Evolutionary conservation across 2,797 vertebrate species (phyloP), one percentile per base, ranked within the genome.

Genomic region (Thunnus albacares): DNA sequence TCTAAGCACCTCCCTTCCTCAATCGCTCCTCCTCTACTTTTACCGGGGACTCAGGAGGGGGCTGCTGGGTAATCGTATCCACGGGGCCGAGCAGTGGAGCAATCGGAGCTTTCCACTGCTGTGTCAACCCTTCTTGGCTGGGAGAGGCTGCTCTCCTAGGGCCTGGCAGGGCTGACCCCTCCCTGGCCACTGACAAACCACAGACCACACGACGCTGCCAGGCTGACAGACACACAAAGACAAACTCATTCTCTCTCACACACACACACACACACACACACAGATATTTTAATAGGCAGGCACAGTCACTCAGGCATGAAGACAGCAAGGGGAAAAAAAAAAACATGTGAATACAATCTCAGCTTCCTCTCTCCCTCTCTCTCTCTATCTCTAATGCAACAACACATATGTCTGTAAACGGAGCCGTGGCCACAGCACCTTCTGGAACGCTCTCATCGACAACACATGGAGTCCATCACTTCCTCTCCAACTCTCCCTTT

Each of bases 391-490:
- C 57, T 68, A 72, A 75, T 71, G 67, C 76, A 80, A 77, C 72
- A 65, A 60, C 60, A 70, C 68, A 81, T 33, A 72, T 38, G 69
- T 45, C 57, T 75, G 73, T 77, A 86, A 84, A 83, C 6, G 13
- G 53, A 82, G 33, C 45, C 28, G 20, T 43, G 75, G 62, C 81
- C 71, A 74, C 12, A 61, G 62, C 24, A 63, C 72, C 71, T 75
- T 87, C 67, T 86, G 87, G 85, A 89, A 86, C 64, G 9, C 69
- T 66, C 76, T 81, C 81, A 55, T 84, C 69, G 64, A 58, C 79
- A 86, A 89, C 92, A 94, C 92, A 93, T 94, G 89, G 90, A 92
- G 81, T 74, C 80, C 87, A 94, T 93, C 93, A 85, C 85, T 89
- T 92, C 85, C 84, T 92, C 87, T 75, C 69, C 33, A 88, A 87